phyloP scores from a whole-genome alignment of 2,113 vertebrate genomes.

The Chaenogobius annularis region DNA sequence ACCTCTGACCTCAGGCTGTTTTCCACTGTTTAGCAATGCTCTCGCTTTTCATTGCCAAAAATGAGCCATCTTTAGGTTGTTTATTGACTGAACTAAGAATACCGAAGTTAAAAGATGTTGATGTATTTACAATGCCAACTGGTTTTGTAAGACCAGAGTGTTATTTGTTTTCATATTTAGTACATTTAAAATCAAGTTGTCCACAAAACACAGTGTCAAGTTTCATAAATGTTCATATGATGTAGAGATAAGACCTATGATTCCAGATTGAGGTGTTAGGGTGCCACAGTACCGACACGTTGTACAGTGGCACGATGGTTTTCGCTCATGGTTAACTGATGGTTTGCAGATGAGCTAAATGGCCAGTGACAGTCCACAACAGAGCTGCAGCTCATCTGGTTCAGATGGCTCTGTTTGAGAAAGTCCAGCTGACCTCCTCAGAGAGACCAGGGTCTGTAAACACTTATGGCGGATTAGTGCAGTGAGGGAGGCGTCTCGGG shows the following conservation, averaged over 20 bases:
- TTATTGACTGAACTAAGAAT: neutral
- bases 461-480: constrained; percentile 67
- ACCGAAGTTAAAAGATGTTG: too few species aligned
- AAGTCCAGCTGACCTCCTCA: constrained; percentile 63
- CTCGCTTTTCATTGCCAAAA: neutral
- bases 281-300: too few species aligned
- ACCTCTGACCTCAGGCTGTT: constrained; percentile 43
- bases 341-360: neutral
- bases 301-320: too few species aligned
- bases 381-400: constrained; percentile 33
- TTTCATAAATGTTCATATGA: too few species aligned
- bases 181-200: neutral
- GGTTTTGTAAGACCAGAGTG: too few species aligned
- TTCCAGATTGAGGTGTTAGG: too few species aligned
- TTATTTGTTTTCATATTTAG: neutral
- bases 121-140: too few species aligned
- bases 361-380: neutral
- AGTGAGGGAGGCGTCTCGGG: constrained; percentile 17
- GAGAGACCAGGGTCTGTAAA: constrained; percentile 67
- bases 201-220: too few species aligned
- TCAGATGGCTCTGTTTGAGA: constrained; percentile 52
- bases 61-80: neutral
- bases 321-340: neutral
- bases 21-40: neutral
- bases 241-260: too few species aligned